Conservation (phyloP, 2,888 invertebrate species). For the Idaea biselata region DNA sequence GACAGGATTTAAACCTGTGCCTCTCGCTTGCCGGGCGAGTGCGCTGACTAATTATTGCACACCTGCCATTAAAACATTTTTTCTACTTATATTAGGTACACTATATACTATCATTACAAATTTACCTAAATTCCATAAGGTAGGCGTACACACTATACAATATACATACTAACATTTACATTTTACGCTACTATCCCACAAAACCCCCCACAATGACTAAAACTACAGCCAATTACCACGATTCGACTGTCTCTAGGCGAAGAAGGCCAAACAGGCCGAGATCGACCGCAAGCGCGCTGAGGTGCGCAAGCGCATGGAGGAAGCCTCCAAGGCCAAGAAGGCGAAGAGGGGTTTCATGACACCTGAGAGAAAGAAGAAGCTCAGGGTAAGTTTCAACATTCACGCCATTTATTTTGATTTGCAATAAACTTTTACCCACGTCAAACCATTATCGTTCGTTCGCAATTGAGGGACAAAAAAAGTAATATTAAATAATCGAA, state of each 20-base stretch:
- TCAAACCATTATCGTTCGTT: no score
- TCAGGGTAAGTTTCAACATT: slow-evolving; percentile 88
- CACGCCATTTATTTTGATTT: neutral
- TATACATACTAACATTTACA: neutral
- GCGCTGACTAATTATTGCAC: no score
- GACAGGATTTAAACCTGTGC: no score
- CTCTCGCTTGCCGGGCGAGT: no score
- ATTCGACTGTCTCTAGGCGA: slow-evolving; percentile 85
- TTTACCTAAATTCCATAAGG: no score
- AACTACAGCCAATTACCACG: slow-evolving; percentile 21
- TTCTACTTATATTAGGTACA: no score
- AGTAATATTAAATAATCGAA: no score
- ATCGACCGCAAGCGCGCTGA: slow-evolving; percentile 99
- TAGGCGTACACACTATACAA: no score
- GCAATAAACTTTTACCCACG: no score
- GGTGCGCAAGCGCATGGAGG: slow-evolving; percentile 99
- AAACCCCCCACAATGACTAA: slow-evolving; percentile 2
- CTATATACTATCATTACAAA: no score
- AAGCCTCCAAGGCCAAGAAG: slow-evolving; percentile 98
- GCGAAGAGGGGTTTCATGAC: slow-evolving; percentile 99
- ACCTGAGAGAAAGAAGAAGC: slow-evolving; percentile 99
- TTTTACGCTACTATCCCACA: neutral
- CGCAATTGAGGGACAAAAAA: no score
- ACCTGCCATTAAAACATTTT: no score
- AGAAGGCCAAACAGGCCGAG: slow-evolving; percentile 98